Conservation (phyloP, 92 coral and sea anemone genomes). For the Phenganax stokvisi region DNA sequence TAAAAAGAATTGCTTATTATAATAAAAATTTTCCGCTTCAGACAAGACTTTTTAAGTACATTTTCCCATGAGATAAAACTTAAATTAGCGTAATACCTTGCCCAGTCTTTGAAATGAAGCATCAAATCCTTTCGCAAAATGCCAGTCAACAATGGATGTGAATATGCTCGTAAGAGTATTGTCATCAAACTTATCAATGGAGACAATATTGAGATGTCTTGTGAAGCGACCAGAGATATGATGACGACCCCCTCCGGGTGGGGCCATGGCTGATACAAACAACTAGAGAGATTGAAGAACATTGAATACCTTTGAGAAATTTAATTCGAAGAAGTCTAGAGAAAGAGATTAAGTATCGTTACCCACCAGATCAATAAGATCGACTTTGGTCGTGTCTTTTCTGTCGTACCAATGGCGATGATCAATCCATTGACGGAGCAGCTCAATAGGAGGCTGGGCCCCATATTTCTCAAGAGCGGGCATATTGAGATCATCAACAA, state of each 20-base stretch:
- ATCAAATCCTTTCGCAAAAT: constrained; percentile 95
- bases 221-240: constrained; percentile 91
- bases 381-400: constrained; percentile 90
- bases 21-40: neutral
- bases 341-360: neutral
- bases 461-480: constrained; percentile 97
- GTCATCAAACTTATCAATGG: constrained; percentile 97
- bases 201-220: constrained; percentile 84
- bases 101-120: constrained; percentile 87
- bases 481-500: constrained; percentile 99
- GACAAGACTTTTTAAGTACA: neutral
- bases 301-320: neutral
- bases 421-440: constrained; percentile 91
- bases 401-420: constrained; percentile 96
- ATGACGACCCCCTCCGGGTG: constrained; percentile 99
- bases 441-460: constrained; percentile 97
- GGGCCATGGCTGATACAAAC: constrained; percentile 96
- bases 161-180: constrained; percentile 94
- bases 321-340: neutral
- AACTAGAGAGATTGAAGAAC: constrained; percentile 51
- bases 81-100: constrained; percentile 53
- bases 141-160: constrained; percentile 98
- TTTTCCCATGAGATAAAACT: too few species aligned
- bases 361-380: constrained; percentile 81
- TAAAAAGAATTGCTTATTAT: constrained; percentile 23